These are phyloP conservation scores for Corella eumyota DNA, from an alignment of 23 tunicate species.

Conservation along the genomic window DNA sequence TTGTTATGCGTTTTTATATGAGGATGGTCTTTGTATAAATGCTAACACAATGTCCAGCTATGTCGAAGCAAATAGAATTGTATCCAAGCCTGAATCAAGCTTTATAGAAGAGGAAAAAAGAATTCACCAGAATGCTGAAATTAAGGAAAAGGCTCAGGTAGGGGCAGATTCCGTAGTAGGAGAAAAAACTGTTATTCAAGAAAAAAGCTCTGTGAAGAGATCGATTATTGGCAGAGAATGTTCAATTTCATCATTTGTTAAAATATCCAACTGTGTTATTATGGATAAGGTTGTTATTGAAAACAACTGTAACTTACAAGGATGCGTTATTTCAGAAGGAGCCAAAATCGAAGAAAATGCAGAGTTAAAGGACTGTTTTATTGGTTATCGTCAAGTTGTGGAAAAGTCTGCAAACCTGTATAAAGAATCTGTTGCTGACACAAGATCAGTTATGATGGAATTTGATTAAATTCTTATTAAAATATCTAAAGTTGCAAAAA, in stretches of 20 bases:
- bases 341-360: constrained; percentile 55
- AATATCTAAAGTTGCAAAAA: too few relatives aligned
- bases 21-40: constrained; percentile 39
- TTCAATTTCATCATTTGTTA: constrained; percentile 34
- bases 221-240: constrained; percentile 56
- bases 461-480: too few relatives aligned
- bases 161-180: constrained; percentile 69
- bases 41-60: constrained; percentile 61
- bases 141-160: constrained; percentile 15
- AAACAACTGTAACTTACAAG: constrained; percentile 47
- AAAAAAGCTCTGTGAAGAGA: constrained; percentile 43
- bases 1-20: constrained; percentile 42
- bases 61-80: constrained; percentile 75
- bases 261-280: constrained; percentile 48
- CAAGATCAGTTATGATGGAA: constrained; percentile 71
- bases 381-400: constrained; percentile 30
- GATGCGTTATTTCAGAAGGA: constrained; percentile 28
- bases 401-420: constrained; percentile 9
- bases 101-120: background rate
- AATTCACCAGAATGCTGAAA: background rate
- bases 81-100: constrained; percentile 8
- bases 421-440: constrained; percentile 32
- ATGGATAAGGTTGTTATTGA: constrained; percentile 44
- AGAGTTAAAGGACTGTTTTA: constrained; percentile 45
- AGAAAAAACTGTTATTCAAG: constrained; percentile 35